A percentile compares a stretch with the other conserved stretches of the same genome.
Evolutionary conservation across 2,113 vertebrate genomes (phyloP).

Genomic region (Eleginops maclovinus): DNA sequence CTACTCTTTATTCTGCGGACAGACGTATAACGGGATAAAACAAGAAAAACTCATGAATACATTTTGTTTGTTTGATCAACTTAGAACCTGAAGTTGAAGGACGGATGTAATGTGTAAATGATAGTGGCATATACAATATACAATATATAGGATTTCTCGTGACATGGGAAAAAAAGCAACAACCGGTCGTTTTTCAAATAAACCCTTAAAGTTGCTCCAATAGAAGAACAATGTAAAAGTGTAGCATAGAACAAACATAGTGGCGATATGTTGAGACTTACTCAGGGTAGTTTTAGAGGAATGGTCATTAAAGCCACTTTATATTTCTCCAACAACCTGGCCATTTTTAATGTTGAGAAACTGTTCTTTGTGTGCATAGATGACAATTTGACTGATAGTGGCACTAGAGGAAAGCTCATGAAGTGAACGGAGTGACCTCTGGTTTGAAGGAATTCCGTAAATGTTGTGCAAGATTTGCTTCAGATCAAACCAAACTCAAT

Average conservation of each 20-base stretch:
- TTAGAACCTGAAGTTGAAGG: not conserved
- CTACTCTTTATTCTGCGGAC: constrained; percentile 24
- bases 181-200: not conserved
- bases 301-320: not conserved
- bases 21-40: constrained; percentile 5
- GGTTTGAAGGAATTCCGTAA: not conserved
- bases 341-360: no score
- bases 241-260: not conserved
- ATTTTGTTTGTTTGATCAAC: constrained; percentile 23
- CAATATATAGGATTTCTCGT: not conserved
- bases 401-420: not conserved
- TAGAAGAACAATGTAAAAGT: not conserved
- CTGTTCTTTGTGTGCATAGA: not conserved
- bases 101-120: constrained; percentile 6
- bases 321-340: no score
- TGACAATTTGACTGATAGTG: not conserved
- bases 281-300: not conserved
- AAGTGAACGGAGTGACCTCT: not conserved
- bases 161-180: not conserved
- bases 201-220: not conserved
- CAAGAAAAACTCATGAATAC: constrained; percentile 28
- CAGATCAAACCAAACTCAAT: not conserved
- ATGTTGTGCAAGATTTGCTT: not conserved
- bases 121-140: not conserved
- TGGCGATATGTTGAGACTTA: not conserved